Evolutionary conservation across 1,140 invertebrate species (phyloP), one percentile per base, ranked within the genome.

Genomic region (Leptoteleia sp.): DNA sequence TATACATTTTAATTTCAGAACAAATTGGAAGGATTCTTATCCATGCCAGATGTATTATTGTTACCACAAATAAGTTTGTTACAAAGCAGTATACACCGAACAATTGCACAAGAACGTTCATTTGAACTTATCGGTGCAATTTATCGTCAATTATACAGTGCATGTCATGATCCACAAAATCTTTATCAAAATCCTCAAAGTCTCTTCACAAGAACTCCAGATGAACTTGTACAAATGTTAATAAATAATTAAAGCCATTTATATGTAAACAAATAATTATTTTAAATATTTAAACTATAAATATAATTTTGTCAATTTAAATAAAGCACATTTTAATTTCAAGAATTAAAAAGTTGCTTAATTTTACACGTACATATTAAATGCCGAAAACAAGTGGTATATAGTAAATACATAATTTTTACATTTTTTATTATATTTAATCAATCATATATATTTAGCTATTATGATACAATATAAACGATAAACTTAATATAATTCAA

Each of bases 121-220:
- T 94, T 95, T 85, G 94, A 96, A 88, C 93, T 98, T 0, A 93
- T 98, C 54, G 92, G 94, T 64, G 93, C 95, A 27, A 96, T 97
- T 80, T 99, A 98, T 85, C 93, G 93, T 75, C 94, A 97, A 87
- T 91, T 99, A 1, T 96, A 96, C 87, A 91, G 93, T 42, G 93
- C 93, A 52, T 93, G 97, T 15, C 91, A 94, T 81, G 91, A 96
- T 87, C 92, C 94, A 4, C 89, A 87, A 17, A 96, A 96, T 91
- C 90, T 92, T 12, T 98, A 98, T 87, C 89, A 92, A 81, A 94
- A 95, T 86, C 93, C 94, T 4, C 85, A 91, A 29, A 83, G 88
- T 68, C 91, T 97, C 72, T 93, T 97, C 38, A 90, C 92, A 19
- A 91, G 93, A 84, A 93, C 93, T 15, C 95, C 96, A 3, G 93